Evolutionary conservation across 2,888 invertebrate species (phyloP).

Genomic region (Cosmia pyralina): DNA sequence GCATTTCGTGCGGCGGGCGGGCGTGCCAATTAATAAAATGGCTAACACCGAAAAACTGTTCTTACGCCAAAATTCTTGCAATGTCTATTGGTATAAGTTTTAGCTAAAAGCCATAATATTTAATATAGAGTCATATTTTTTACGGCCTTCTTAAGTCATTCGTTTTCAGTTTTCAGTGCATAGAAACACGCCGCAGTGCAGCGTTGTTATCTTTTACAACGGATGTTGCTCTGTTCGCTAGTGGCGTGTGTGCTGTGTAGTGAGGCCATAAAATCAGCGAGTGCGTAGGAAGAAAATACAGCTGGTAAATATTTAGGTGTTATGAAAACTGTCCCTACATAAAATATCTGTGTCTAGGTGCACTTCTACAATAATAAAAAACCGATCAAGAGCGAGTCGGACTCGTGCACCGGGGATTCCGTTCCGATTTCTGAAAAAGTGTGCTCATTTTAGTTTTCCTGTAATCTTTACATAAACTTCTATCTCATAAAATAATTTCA

Average conservation of each 20-base stretch:
- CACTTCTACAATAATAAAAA: too few species aligned
- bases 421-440: too few species aligned
- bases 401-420: too few species aligned
- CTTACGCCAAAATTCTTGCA: neutral
- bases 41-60: neutral
- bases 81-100: neutral
- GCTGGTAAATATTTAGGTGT: neutral
- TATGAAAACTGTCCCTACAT: neutral
- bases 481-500: too few species aligned
- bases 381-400: too few species aligned
- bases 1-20: neutral
- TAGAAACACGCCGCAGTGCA: constrained; percentile 44
- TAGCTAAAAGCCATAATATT: too few species aligned
- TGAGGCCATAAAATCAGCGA: constrained; percentile 58
- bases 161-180: constrained; percentile 10
- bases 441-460: too few species aligned
- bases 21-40: neutral
- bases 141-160: neutral
- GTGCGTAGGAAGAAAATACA: neutral
- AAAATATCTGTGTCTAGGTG: neutral
- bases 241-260: constrained; percentile 23
- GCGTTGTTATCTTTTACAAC: constrained; percentile 40
- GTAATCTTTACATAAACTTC: too few species aligned
- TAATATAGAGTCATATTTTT: too few species aligned
- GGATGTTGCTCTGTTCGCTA: constrained; percentile 36